Conservation (phyloP, 2,113 vertebrate genomes). For the Antechinus flavipes region DNA sequence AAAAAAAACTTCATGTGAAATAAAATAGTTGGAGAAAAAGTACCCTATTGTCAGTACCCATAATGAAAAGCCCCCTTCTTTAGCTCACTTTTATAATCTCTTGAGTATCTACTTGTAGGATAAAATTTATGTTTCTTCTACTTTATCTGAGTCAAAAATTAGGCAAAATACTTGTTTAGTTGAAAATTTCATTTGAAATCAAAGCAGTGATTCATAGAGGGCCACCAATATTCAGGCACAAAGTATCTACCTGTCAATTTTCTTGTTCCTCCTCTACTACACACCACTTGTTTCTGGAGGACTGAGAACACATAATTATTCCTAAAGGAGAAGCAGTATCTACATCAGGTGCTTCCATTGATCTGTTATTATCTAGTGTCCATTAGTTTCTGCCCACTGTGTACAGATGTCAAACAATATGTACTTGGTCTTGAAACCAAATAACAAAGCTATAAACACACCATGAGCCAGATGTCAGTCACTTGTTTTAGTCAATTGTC, state of each 20-base stretch:
- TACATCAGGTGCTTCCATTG: constrained; percentile 40
- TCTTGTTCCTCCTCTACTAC: neutral
- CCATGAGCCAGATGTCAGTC: neutral
- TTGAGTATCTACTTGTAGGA: neutral
- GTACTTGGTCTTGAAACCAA: constrained; percentile 66
- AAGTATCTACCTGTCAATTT: neutral
- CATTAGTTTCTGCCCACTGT: constrained; percentile 28
- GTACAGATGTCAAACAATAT: constrained; percentile 70
- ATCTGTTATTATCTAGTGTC: neutral
- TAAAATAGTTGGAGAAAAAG: neutral
- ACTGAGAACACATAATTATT: constrained; percentile 45
- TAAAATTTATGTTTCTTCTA: neutral
- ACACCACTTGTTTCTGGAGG: neutral
- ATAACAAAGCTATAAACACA: constrained; percentile 62
- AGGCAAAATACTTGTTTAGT: neutral
- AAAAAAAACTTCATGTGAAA: neutral
- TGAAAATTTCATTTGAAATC: neutral
- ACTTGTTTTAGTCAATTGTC: neutral
- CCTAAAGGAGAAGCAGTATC: neutral
- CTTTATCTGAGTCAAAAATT: neutral
- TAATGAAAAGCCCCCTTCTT: neutral
- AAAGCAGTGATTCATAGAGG: neutral
- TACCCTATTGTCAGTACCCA: neutral
- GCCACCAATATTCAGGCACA: neutral
- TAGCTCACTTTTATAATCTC: neutral